Evolutionary conservation across 2,113 vertebrate species (phyloP).

Genomic region (Phoenicopterus ruber): DNA sequence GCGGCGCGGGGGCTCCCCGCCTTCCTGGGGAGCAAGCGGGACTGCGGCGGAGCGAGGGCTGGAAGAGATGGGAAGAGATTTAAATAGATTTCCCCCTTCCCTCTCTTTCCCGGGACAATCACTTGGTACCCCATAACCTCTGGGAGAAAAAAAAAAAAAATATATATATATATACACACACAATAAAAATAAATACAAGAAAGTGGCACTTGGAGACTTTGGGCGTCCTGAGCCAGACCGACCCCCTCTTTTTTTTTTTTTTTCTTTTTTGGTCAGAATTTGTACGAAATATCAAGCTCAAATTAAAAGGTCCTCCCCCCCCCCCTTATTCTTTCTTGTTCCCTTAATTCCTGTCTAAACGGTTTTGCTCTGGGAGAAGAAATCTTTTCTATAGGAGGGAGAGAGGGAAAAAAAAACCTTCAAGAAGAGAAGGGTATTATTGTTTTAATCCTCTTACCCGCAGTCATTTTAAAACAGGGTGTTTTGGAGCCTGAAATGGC

Average conservation of each 20-base stretch:
- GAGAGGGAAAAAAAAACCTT: conserved; percentile 71
- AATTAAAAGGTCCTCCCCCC: conserved; percentile 79
- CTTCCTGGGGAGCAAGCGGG: not conserved
- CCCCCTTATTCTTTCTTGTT: conserved; percentile 82
- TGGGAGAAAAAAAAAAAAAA: not conserved
- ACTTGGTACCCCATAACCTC: not conserved
- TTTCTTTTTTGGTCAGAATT: conserved; percentile 55
- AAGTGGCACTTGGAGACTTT: not conserved
- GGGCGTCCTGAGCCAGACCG: not conserved
- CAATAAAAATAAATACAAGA: conserved; percentile 61
- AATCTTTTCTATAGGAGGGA: conserved; percentile 93
- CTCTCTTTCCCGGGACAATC: not conserved
- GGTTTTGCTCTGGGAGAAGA: conserved; percentile 96
- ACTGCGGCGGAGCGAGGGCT: not conserved
- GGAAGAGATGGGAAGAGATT: not conserved
- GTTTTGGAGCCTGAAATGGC: conserved; percentile 92
- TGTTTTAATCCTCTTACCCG: conserved; percentile 99
- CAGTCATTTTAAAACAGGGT: conserved; percentile 92
- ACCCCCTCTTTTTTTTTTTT: not conserved
- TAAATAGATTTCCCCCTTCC: not conserved
- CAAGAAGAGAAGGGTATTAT: conserved; percentile 98
- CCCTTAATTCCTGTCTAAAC: conserved; percentile 99
- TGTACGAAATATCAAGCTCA: conserved; percentile 86
- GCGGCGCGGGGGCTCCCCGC: not conserved
- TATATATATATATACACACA: not conserved